These are phyloP conservation scores for Ia io DNA, from an alignment of 2,113 vertebrate species.

Conservation along the genomic window DNA sequence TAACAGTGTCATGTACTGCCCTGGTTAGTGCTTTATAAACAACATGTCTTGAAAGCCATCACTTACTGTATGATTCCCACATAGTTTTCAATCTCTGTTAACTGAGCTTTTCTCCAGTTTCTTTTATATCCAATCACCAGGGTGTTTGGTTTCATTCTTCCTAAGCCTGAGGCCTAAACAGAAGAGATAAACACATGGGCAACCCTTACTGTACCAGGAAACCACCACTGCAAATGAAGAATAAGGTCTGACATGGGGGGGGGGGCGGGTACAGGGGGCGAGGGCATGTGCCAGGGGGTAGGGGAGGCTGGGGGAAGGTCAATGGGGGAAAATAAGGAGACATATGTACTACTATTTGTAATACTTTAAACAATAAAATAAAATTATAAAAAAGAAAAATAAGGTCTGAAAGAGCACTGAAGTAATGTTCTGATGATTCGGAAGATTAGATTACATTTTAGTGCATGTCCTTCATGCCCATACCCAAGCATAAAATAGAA, in stretches of 20 bases:
- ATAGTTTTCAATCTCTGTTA: constrained; percentile 88
- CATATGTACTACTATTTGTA: too few relatives aligned
- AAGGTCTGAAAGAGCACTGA: constrained; percentile 73
- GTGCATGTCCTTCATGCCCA: constrained; percentile 80
- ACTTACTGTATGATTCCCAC: constrained; percentile 97
- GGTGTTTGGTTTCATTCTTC: constrained; percentile 95
- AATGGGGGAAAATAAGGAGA: too few relatives aligned
- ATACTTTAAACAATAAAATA: too few relatives aligned
- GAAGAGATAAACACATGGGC: constrained; percentile 69
- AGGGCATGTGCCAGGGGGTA: too few relatives aligned
- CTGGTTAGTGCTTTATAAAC: neutral
- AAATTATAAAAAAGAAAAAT: constrained; percentile 61
- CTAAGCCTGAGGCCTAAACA: constrained; percentile 92
- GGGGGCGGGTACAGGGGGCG: too few relatives aligned
- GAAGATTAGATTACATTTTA: constrained; percentile 79
- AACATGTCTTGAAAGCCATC: neutral
- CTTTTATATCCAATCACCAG: constrained; percentile 95
- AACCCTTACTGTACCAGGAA: neutral
- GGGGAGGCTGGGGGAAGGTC: too few relatives aligned
- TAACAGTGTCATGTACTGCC: neutral
- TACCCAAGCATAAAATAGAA: constrained; percentile 80
- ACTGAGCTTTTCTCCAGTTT: constrained; percentile 88
- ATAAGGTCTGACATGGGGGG: constrained; percentile 54
- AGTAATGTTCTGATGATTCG: constrained; percentile 79
- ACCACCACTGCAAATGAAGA: constrained; percentile 78